Evolutionary conservation across 1,140 invertebrate genomes (phyloP).

Genomic region (Lordiphosa collinella): DNA sequence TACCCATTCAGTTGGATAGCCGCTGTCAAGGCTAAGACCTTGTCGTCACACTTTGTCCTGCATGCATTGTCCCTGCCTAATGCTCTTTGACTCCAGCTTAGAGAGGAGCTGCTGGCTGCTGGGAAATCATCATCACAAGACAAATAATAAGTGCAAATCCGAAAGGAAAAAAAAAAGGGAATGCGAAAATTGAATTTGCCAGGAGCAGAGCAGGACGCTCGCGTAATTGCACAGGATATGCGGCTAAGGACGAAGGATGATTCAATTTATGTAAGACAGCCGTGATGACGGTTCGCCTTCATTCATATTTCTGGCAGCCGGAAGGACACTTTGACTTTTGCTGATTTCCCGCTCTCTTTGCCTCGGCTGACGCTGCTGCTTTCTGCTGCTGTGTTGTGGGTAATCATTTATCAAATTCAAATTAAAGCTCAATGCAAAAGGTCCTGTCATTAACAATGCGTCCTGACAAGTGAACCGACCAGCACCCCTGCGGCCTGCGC

Average conservation of each 20-base stretch:
- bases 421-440: slow-evolving; percentile 31
- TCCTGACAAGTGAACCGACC: slow-evolving; percentile 34
- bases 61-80: no score
- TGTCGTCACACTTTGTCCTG: no score
- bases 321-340: slow-evolving; percentile 8
- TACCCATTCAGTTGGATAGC: no score
- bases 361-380: no score
- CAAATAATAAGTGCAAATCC: slow-evolving; percentile 19
- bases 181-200: slow-evolving; percentile 26
- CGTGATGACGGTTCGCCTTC: slow-evolving; percentile 20
- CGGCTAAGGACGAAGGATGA: slow-evolving; percentile 15
- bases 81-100: no score
- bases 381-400: no score
- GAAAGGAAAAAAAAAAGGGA: slow-evolving; percentile 2
- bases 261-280: slow-evolving; percentile 28
- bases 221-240: slow-evolving; percentile 25
- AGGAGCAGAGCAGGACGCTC: background rate
- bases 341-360: background rate
- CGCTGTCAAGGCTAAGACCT: no score
- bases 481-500: slow-evolving; percentile 17
- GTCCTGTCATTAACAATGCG: slow-evolving; percentile 26
- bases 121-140: background rate
- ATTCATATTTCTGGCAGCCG: slow-evolving; percentile 1
- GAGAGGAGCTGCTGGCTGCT: no score
- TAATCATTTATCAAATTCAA: slow-evolving; percentile 61